Conservation (phyloP, 2,888 invertebrate genomes). For the Octonoba sinensis region DNA sequence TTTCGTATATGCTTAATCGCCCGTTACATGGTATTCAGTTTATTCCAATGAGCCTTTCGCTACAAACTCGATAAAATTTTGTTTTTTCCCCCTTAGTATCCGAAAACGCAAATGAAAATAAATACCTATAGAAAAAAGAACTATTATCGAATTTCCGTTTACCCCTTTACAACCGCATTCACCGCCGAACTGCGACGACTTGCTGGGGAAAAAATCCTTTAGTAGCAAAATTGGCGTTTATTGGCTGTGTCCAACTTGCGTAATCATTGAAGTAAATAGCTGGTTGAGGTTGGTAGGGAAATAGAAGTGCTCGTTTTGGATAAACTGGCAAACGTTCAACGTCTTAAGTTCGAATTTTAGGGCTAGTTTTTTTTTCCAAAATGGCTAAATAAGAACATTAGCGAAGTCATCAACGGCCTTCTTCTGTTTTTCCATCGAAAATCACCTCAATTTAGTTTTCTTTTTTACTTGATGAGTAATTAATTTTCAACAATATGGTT, state of each 20-base stretch:
- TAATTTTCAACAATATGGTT: no score
- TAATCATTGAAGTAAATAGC: neutral
- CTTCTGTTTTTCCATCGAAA: no score
- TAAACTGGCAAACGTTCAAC: no score
- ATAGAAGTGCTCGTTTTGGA: no score
- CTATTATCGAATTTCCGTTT: slow-evolving; percentile 44
- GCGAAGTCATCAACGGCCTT: no score
- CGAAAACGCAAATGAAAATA: slow-evolving; percentile 31
- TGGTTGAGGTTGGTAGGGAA: no score
- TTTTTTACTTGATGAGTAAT: no score
- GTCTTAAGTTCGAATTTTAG: no score
- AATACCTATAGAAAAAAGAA: slow-evolving; percentile 15
- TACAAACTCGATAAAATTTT: slow-evolving; percentile 8
- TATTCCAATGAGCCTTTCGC: neutral
- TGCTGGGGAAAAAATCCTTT: neutral
- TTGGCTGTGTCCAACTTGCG: slow-evolving; percentile 7
- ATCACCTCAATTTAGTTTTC: no score
- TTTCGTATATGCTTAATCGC: slow-evolving; percentile 2
- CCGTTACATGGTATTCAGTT: slow-evolving; percentile 6
- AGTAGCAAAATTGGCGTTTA: neutral
- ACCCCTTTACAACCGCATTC: neutral
- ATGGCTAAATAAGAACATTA: no score
- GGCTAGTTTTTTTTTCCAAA: no score
- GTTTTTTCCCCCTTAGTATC: neutral
- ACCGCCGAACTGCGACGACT: neutral